Evolutionary conservation across 2,113 vertebrate species (phyloP).

Genomic region (Nesoenas mayeri): DNA sequence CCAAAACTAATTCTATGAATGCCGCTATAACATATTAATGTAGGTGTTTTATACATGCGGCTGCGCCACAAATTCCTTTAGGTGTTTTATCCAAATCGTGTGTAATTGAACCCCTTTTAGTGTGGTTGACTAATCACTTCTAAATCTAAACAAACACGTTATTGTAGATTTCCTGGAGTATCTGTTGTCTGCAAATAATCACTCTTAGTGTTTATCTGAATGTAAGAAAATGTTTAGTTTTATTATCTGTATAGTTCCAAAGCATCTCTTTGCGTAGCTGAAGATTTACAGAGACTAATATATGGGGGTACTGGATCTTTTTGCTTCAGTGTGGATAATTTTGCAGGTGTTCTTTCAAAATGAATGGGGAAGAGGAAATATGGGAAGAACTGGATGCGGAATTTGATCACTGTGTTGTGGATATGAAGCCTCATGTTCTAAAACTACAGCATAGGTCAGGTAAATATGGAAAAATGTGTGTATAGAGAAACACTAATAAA

Average conservation of each 20-base stretch:
- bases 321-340: neutral
- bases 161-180: neutral
- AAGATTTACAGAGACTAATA: too few species aligned
- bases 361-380: slow-evolving; percentile 79
- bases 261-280: fast-evolving
- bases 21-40: neutral
- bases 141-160: neutral
- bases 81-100: neutral
- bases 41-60: neutral
- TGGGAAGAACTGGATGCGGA: slow-evolving; percentile 86
- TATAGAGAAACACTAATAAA: neutral
- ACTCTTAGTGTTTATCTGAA: neutral
- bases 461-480: slow-evolving; percentile 39
- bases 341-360: slow-evolving; percentile 52
- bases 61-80: neutral
- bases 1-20: neutral
- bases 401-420: slow-evolving; percentile 86
- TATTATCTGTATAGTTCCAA: neutral
- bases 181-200: neutral
- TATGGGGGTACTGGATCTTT: neutral
- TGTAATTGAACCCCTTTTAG: neutral
- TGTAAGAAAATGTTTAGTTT: neutral
- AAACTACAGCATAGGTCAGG: slow-evolving; percentile 84
- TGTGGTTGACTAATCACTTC: neutral
- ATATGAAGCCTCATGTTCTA: slow-evolving; percentile 92